A percentile compares a stretch with the other conserved stretches of the same genome.
Conservation (phyloP, 2,113 vertebrate species). For the Emydura subglobosa region DNA sequence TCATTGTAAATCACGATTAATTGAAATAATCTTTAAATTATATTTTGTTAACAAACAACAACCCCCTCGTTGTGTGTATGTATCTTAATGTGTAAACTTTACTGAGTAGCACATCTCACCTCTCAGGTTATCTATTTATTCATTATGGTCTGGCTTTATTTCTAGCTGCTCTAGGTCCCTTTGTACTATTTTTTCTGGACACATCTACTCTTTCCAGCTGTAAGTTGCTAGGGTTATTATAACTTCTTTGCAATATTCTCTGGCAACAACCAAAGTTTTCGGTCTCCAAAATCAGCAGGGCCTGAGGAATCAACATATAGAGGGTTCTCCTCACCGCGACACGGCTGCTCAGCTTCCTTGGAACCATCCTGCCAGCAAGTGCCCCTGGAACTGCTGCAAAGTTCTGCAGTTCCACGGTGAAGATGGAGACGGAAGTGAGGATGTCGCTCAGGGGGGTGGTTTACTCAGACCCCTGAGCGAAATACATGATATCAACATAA, state of each 20-base stretch:
- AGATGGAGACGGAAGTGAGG: background rate
- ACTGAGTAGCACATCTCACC: background rate
- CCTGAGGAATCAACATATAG: background rate
- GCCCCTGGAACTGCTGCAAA: background rate
- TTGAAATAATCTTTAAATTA: slow-evolving; percentile 48
- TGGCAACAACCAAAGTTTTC: background rate
- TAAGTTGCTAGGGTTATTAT: background rate
- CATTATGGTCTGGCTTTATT: rapidly evolving
- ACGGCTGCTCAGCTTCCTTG: rapidly evolving
- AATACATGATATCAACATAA: background rate
- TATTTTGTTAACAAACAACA: background rate
- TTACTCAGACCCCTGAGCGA: background rate
- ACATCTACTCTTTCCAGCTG: background rate
- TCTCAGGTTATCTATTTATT: background rate
- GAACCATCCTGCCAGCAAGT: background rate
- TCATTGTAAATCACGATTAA: slow-evolving; percentile 40
- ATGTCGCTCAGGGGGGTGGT: background rate
- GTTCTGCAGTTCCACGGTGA: background rate
- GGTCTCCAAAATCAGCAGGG: background rate
- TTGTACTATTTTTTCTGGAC: background rate
- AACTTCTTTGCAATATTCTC: background rate
- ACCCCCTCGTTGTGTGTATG: background rate
- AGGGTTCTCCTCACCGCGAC: background rate
- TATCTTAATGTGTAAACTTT: slow-evolving; percentile 5
- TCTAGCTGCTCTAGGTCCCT: background rate